Evolutionary conservation across 2,797 vertebrate genomes (phyloP), one percentile per base, ranked within the genome.

Genomic region (Aplochiton taeniatus): DNA sequence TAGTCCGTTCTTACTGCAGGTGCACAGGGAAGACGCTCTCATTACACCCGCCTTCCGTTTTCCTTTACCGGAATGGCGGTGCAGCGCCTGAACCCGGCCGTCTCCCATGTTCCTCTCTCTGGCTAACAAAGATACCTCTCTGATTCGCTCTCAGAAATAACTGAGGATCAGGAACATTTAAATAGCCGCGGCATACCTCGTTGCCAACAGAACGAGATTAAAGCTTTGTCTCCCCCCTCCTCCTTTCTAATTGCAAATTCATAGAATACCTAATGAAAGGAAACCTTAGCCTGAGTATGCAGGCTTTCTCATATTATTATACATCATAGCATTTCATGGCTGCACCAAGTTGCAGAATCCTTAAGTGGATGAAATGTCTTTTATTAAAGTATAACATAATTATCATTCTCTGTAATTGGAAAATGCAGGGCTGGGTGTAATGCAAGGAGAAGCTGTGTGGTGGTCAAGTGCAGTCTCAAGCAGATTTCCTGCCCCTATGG

Each of bases 371-470:
- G 61, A 74, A 76, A 70, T 78, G 60, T 83, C 60, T 69, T 60
- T 83, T 84, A 76, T 75, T 69, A 75, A 85, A 82, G 65, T 67
- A 61, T 82, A 80, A 84, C 78, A 69, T 69, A 66, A 84, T 85
- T 77, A 78, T 72, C 83, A 75, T 66, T 61, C 54, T 73, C 50
- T 49, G 63, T 72, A 66, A 74, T 70, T 83, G 76, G 63, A 78
- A 85, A 85, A 77, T 75, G 59, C 48, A 49, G 57, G 51, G 61
- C 63, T 77, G 63, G 76, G 54, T 80, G 51, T 81, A 69, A 73
- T 70, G 58, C 79, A 70, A 66, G 58, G 56, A 14, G 12, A 50
- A 76, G 63, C 58, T 17, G 9, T 69, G 70, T 63, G 53, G 43
- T 76, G 57, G 61, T 61, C 68, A 75, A 75, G 61, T 72, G 72